A percentile compares a stretch with the other conserved stretches of the same genome.
Conservation (phyloP, 2,888 invertebrate genomes). For the Platycheirus rosarum region DNA sequence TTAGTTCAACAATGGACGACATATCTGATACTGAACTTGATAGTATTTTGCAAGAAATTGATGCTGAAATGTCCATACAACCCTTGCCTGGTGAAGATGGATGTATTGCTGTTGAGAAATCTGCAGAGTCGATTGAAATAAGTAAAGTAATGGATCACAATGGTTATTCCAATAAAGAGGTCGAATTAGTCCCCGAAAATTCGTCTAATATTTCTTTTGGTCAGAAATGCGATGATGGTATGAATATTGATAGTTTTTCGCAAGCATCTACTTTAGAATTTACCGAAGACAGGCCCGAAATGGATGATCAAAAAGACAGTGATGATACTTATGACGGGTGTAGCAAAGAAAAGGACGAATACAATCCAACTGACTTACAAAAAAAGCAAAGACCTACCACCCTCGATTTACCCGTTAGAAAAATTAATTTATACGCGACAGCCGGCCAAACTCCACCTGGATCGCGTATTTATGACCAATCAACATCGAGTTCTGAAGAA, state of each 20-base stretch:
- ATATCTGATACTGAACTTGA: constrained; percentile 82
- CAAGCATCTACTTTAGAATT: constrained; percentile 82
- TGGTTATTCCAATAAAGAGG: constrained; percentile 1
- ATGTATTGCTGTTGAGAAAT: too few relatives aligned
- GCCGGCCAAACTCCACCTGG: constrained; percentile 81
- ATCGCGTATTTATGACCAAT: constrained; percentile 48
- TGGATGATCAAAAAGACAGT: constrained; percentile 36
- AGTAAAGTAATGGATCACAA: constrained; percentile 5
- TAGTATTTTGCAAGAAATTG: constrained; percentile 82
- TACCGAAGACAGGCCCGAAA: constrained; percentile 77
- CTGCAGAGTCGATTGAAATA: background rate
- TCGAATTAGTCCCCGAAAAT: constrained; percentile 44
- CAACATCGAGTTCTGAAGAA: constrained; percentile 76
- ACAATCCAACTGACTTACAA: constrained; percentile 65
- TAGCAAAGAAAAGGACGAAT: constrained; percentile 41
- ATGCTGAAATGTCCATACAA: constrained; percentile 77
- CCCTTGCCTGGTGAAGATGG: too few relatives aligned
- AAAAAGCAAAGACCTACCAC: constrained; percentile 81
- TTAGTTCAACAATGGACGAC: constrained; percentile 83
- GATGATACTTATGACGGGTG: constrained; percentile 19
- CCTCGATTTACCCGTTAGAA: constrained; percentile 78
- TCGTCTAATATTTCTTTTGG: constrained; percentile 7
- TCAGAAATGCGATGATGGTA: constrained; percentile 75
- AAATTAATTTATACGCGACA: constrained; percentile 76
- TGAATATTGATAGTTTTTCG: constrained; percentile 82